These are phyloP conservation scores for Drosophila anceps DNA, from an alignment of 2,888 invertebrate genomes.

Conservation along the genomic window DNA sequence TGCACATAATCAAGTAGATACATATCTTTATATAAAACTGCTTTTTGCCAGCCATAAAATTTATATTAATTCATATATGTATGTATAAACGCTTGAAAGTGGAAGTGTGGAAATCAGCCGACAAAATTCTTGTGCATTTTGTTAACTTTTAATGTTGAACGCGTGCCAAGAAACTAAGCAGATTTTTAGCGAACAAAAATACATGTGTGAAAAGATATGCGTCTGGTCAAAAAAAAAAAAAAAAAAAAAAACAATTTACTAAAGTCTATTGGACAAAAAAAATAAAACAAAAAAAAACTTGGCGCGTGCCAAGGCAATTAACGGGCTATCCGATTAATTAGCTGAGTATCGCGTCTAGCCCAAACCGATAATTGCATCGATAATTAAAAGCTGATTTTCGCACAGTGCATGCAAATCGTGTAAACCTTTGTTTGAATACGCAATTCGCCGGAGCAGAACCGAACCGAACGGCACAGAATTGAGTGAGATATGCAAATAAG, in stretches of 20 bases:
- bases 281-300: conserved; percentile 3
- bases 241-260: background rate
- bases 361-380: conserved; percentile 36
- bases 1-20: conserved; percentile 29
- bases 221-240: conserved; percentile 9
- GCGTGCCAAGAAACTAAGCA: conserved; percentile 59
- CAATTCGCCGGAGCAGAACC: conserved; percentile 10
- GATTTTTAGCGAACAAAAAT: conserved; percentile 18
- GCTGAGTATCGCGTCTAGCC: conserved; percentile 8
- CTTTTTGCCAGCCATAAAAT: conserved; percentile 16
- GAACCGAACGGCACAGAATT: conserved; percentile 14
- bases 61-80: conserved; percentile 17
- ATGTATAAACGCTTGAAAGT: conserved; percentile 15
- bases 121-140: conserved; percentile 15
- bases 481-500: conserved; percentile 32
- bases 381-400: conserved; percentile 29
- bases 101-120: conserved; percentile 27
- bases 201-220: conserved; percentile 35
- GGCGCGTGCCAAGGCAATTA: conserved; percentile 48
- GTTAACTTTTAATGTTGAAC: conserved; percentile 51
- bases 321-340: conserved; percentile 17
- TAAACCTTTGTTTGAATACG: conserved; percentile 37
- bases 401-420: conserved; percentile 32
- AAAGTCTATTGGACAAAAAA: background rate
- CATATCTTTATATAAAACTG: conserved; percentile 8